Evolutionary conservation across 2,113 vertebrate genomes (phyloP), one percentile per base, ranked within the genome.

Genomic region (Galemys pyrenaicus): DNA sequence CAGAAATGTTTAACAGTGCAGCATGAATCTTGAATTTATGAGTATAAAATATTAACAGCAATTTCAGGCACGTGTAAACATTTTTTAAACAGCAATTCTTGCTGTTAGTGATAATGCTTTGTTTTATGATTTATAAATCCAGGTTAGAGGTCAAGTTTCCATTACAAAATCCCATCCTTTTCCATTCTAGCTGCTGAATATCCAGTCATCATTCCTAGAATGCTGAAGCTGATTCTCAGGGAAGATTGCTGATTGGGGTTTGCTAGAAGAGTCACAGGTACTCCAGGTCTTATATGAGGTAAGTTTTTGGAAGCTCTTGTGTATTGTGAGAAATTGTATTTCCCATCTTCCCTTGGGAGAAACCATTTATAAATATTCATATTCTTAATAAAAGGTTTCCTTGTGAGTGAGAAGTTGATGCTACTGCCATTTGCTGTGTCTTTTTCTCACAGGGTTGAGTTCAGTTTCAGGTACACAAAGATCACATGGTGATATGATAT

Each of bases 1-100:
- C 19, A 94, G 41, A 94, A 94, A 87, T 91, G 95, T 65, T 85
- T 86, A 67, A 46, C 15, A 81, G 41, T 20, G 35, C 26, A 46
- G 24, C 6, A 35, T 64, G 24, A 32, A 78, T 73, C 60, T 41
- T 62, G 30, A 91, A n/a, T n/a, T n/a, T n/a, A 9, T 86, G 56
- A 54, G 0, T 37, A 30, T 64, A 91, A 56, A 67, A 39, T 68
- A 6, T 75, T 85, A 86, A 79, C 17, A 65, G 32, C 41, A 96
- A 94, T 54, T 84, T 89, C 60, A 78, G 20, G 62, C 73, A 77
- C 20, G 77, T 75, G 87, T 64, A 81, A 85, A 95, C 10, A 68
- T 49, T 9, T 87, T 90, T 68, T 41, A 87, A 83, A 80, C 75
- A 35, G 16, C n/a, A 87, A 3, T 17, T 94, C 51, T 74, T 51